Conservation (phyloP, 2,113 vertebrate genomes). For the Capreolus pygargus region DNA sequence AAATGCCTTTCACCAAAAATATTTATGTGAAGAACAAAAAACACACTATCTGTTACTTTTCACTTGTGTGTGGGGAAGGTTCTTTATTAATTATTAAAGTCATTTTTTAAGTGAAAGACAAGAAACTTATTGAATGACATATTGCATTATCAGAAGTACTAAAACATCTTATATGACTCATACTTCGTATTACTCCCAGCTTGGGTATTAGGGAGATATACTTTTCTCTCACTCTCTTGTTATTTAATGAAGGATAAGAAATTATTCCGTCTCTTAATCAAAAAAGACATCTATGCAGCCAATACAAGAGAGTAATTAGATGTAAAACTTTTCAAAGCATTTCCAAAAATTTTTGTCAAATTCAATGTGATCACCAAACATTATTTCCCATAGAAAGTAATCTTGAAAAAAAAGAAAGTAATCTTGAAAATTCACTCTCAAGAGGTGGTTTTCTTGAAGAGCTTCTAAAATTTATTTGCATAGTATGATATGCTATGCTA, state of each 20-base stretch:
- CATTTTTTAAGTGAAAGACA: neutral
- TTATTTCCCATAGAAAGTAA: neutral
- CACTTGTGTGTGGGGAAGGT: neutral
- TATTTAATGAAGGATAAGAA: neutral
- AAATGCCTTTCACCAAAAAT: neutral
- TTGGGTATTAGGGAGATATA: neutral
- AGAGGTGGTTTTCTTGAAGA: neutral
- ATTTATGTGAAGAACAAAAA: neutral
- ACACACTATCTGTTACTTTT: neutral
- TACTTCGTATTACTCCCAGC: neutral
- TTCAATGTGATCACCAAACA: neutral
- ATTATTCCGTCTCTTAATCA: neutral
- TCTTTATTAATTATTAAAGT: neutral
- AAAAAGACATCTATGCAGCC: neutral
- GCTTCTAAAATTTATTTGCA: slow-evolving; percentile 19
- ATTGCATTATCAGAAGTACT: neutral
- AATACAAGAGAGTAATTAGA: neutral
- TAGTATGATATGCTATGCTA: too few species aligned
- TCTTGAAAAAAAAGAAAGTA: neutral
- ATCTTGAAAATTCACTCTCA: neutral
- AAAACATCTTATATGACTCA: neutral
- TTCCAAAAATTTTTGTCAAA: neutral
- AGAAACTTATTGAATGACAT: neutral
- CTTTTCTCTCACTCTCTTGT: neutral
- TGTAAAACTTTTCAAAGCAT: neutral